A percentile compares a stretch with the other conserved stretches of the same genome.
Evolutionary conservation across 1,140 invertebrate species (phyloP).

Genomic region (Carposina sasakii): DNA sequence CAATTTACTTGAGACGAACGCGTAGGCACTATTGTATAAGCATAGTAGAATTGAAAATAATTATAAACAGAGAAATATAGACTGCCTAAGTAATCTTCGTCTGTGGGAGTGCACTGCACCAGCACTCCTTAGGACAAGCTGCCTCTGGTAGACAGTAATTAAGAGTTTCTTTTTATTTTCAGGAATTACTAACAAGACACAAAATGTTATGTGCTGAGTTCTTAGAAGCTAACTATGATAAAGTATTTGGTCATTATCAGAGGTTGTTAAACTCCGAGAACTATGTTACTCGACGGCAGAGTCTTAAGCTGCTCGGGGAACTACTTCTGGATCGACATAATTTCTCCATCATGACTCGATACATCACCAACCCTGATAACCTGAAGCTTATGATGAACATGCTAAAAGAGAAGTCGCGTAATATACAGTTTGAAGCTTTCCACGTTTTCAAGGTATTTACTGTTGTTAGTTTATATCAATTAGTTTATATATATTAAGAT

Average conservation of each 20-base stretch:
- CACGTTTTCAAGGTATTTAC: conserved; percentile 99
- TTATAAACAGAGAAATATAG: background rate
- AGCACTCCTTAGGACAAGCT: too few relatives aligned
- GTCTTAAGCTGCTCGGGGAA: conserved; percentile 97
- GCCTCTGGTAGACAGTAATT: too few relatives aligned
- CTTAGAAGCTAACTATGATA: conserved; percentile 98
- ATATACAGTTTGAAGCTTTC: conserved; percentile 99
- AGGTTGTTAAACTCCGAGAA: conserved; percentile 98
- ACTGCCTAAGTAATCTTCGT: background rate
- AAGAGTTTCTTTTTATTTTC: conserved; percentile 43
- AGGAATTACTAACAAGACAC: conserved; percentile 99
- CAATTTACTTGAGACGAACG: background rate
- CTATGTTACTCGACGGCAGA: conserved; percentile 98
- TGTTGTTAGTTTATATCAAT: too few relatives aligned
- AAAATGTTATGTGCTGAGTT: conserved; percentile 99
- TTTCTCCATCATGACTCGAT: conserved; percentile 98
- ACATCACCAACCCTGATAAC: conserved; percentile 99
- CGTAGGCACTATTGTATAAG: background rate
- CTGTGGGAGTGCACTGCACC: too few relatives aligned
- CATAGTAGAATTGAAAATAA: background rate
- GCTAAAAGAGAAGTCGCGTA: conserved; percentile 98
- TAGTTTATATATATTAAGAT: too few relatives aligned
- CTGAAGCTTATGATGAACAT: conserved; percentile 99
- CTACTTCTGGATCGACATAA: conserved; percentile 98
- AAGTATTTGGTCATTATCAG: conserved; percentile 98